Evolutionary conservation across 1,140 invertebrate species (phyloP), one percentile per base, ranked within the genome.

Genomic region (Drosophila lini): DNA sequence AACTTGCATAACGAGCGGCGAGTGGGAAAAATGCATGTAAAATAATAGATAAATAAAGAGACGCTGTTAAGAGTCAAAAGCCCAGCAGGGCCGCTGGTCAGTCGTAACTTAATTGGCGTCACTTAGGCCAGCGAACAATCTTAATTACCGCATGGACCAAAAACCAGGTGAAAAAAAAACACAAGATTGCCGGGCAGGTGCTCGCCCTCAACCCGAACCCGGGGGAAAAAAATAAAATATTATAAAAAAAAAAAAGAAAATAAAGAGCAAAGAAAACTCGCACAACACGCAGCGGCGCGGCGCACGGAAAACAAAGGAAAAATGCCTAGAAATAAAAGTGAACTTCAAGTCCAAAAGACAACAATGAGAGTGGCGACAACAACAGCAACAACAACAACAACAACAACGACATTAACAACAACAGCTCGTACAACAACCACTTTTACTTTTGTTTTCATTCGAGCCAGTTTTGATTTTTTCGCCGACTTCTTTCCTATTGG

Each of bases 101-200:
- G 78, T 55, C 74, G 70, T 81, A 70, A 70, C 84, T 89, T 88
- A 88, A 88, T 88, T 88, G 84, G 80, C 84, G 67, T 90, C 84
- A 88, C 80, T 88, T 88, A 81, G 74, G 81, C 69, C 64, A 55
- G 45, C 67, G 53, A 62, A 67, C 77, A 80, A 80, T 89, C 84
- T 88, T 88, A 83, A 89, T 83, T 89, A 88, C 84, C 80, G 73
- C 73, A 77, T 68, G 63, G 55, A 58, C 36, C 53, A 41, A 15
- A 31, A 65, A 47, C 44, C 58, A 45, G 48, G 48, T 50, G 48
- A 34, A 52, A 32, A 50, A 38, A 22, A 22, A 22, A 47, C 25
- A 5, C 5, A 22, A 42, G 40, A 25, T 25, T 31, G 34, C 11
- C 28, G 50, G 28, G 28, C 44, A 64, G 71, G 65, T 70, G 69